Evolutionary conservation across 2,888 invertebrate species (phyloP), one percentile per base, ranked within the genome.

Genomic region (Dendrolimus houi): DNA sequence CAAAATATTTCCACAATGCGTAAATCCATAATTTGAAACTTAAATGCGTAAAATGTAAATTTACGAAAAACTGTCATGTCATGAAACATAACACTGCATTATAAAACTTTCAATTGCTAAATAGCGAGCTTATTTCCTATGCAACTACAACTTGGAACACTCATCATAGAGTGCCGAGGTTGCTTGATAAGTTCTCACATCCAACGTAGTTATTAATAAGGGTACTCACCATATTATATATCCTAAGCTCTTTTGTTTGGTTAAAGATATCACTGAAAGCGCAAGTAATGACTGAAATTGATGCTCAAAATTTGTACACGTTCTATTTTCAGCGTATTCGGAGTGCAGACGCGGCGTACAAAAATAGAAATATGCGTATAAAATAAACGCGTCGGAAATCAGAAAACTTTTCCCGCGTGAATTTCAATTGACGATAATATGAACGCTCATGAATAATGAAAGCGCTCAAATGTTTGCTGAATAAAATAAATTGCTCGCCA

Each of bases 291-390:
- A 67, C 64, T 71, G 68, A 73, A 74, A 10, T 47, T 67, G 75
- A 71, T 72, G 68, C 69, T 72, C 70, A 75, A 79, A 79, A 77
- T 74, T 80, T 75, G 74, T 70, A 74, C 71, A 62, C 58, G 62
- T 65, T 84, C 87, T 87, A 87, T 87, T 87, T 86, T 79, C 74
- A 83, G 9, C 47, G 9, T 47, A 47, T 47, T 47, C 47, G 85
- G 81, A 65, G 69, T 74, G 77, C 79, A 77, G 73, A 82, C 81
- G 84, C 77, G 72, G 63, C 62, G 75, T 63, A 62, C 78, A 82
- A 75, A 85, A 86, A 87, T 87, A 87, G 87, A 85, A 74, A 70
- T 66, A 67, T 71, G 60, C 62, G 59, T 56, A 29, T 29, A 47
- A 47, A 9, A 12, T 47, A 47, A 10, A 10, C 47, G 47, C 12